Evolutionary conservation across 64 coral and sea anemone genomes (phyloP), one percentile per base, ranked within the genome.

Genomic region (Pocillopora damicornis): DNA sequence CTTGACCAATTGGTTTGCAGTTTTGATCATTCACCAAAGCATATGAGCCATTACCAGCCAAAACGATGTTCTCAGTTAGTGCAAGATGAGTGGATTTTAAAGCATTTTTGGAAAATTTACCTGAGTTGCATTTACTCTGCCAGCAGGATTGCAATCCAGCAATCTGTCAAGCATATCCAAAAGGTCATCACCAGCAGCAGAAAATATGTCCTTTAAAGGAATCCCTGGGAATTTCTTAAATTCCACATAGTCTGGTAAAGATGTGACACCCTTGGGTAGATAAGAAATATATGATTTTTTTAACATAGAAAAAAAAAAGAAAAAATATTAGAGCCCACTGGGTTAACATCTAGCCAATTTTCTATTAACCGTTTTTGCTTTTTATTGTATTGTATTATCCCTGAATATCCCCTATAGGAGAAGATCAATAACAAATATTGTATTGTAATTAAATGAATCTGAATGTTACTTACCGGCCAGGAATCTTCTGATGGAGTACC

Each of bases 121-220:
- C 90, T 99, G 97, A 75, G 93, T 90, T 18, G 97, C 90, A 68
- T 92, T 92, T 14, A 99, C 97, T 86, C 97, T 83, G 14, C 97
- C 97, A 60, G 80, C 81, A 64, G 97, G 97, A 34, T 99, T 95
- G 86, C 93, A 91, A 51, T 99, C 97, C 17, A 99, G 85, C 20
- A 99, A 88, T 82, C 97, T 95, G 57, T 91, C 97, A 10, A 99
- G 74, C 51, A 99, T 74, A 81, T 99, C 97, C 23, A 99, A 87
- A 20, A 99, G 65, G 60, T 99, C 97, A 91, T 99, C 93, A 91
- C 97, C 93, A 76, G 97, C 97, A n/a, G 97, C 97, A 59, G 88
- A 92, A 58, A 99, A 99, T 4, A 99, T 99, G 64, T 99, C 93
- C 59, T 99, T 95, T 5, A 99, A 86, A 11, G 97, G 97, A 85